Base-by-base conservation (phyloP, 2,797 vertebrate genomes). In the Phalloptychus januarius region DNA sequence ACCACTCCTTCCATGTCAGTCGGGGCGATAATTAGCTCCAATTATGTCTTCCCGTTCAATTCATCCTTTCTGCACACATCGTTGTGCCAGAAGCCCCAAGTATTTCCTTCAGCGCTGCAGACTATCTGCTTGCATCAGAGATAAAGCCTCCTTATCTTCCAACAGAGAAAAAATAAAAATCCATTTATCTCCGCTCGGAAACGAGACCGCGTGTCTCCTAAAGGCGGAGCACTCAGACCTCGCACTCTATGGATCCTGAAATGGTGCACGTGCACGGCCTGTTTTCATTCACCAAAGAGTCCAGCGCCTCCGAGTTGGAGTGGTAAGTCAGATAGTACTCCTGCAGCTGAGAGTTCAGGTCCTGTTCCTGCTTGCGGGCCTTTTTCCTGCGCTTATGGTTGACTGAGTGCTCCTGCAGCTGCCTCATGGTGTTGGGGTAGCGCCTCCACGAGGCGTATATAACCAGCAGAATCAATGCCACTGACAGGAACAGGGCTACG, bases 261-360 rank as follows among this genome's bases (percentile, higher is more conserved):
- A 98, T 97, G 94, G 97, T 97, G 94, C 98, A 99, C 16, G 97
- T 98, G 96, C 97, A 98, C 79, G 97, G 97, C 86, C 96, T 95
- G 58, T 96, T 94, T 95, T 98, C 97, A 67, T 96, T 97, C 89
- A 97, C 97, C 56, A 98, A 93, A 88, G 98, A 95, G 95, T 98
- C 97, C 96, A 98, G 96, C 82, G 97, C 96, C 92, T 99, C 98
- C 42, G 97, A 97, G 95, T 98, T 98, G 77, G 97, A 97, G 78
- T 98, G 97, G 92, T 98, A 99, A 96, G 97, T 98, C 95, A 99
- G 97, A 81, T 99, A 99, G 94, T 99, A 99, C 95, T 99, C 98
- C 95, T 99, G 98, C 91, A 99, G 94, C 88, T 98, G 98, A 80
- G 98, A 96, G 95, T 95, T 98, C 84, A 98, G 96, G 93, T 97